A percentile compares a stretch with the other conserved stretches of the same genome.
Conservation (phyloP, 2,113 vertebrate genomes). For the Nothoprocta pentlandii region DNA sequence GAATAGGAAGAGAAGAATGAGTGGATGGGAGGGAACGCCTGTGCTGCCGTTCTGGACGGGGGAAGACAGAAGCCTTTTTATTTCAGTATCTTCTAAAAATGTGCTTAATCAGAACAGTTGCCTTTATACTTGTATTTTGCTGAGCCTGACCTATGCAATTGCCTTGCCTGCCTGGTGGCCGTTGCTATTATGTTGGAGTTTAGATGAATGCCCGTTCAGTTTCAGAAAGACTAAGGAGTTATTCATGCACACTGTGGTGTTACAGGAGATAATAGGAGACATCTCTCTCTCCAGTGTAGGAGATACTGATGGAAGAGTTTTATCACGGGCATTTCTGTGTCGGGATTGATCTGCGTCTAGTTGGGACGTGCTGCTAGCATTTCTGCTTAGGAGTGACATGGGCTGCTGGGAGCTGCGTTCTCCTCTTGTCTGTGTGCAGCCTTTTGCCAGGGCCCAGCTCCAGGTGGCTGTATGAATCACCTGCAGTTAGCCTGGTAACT, state of each 20-base stretch:
- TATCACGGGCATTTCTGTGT: not conserved
- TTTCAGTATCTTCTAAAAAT: not conserved
- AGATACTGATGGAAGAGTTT: not conserved
- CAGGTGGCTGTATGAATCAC: rapidly evolving
- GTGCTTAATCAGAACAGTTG: not conserved
- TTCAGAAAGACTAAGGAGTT: not conserved
- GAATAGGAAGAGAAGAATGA: not conserved
- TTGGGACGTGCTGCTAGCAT: not conserved
- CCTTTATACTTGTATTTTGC: not conserved
- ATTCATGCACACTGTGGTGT: not conserved
- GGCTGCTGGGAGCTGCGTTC: not conserved
- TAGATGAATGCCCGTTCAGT: not conserved
- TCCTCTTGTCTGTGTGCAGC: not conserved
- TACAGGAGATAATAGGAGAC: not conserved
- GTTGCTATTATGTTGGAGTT: not conserved
- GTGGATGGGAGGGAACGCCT: not conserved
- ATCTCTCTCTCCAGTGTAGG: rapidly evolving
- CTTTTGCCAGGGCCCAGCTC: not conserved
- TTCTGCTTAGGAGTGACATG: not conserved
- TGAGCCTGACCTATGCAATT: not conserved
- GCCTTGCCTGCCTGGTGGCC: not conserved
- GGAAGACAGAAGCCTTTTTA: not conserved
- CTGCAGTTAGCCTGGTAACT: not conserved
- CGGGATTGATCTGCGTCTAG: not conserved
- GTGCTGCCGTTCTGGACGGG: not conserved